Conservation (phyloP, 2,113 vertebrate species). For the Egretta garzetta region DNA sequence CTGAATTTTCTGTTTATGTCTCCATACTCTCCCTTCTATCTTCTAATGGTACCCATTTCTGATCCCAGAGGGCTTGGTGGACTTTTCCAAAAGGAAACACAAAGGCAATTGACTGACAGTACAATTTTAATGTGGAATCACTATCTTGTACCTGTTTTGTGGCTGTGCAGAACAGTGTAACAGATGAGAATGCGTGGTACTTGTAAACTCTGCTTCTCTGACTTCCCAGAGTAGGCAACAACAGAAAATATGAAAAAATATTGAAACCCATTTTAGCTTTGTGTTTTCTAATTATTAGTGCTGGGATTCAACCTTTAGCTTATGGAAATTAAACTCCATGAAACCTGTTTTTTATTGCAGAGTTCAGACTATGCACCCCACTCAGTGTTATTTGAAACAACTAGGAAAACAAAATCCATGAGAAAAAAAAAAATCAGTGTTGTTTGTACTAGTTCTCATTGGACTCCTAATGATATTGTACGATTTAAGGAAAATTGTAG, state of each 20-base stretch:
- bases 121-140: not conserved
- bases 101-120: not conserved
- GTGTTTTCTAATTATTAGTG: conserved; percentile 8
- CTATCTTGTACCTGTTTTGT: not conserved
- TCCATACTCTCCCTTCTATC: not conserved
- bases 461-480: not conserved
- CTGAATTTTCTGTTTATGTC: not conserved
- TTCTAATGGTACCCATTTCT: not conserved
- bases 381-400: not conserved
- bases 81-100: not conserved
- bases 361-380: not conserved
- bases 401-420: not conserved
- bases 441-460: not conserved
- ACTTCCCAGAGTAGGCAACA: not conserved
- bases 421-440: not conserved
- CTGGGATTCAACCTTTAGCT: not conserved
- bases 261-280: not conserved
- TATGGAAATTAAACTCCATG: not conserved
- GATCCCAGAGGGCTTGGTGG: not conserved
- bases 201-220: not conserved
- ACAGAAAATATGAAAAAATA: not conserved
- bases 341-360: not conserved
- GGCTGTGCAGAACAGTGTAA: not conserved
- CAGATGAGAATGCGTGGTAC: not conserved
- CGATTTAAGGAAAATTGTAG: not conserved